Percentiles rank a stretch among this genome's conserved stretches.
Evolutionary conservation across 1,140 invertebrate species (phyloP).

Genomic region (Plutomurus gul): DNA sequence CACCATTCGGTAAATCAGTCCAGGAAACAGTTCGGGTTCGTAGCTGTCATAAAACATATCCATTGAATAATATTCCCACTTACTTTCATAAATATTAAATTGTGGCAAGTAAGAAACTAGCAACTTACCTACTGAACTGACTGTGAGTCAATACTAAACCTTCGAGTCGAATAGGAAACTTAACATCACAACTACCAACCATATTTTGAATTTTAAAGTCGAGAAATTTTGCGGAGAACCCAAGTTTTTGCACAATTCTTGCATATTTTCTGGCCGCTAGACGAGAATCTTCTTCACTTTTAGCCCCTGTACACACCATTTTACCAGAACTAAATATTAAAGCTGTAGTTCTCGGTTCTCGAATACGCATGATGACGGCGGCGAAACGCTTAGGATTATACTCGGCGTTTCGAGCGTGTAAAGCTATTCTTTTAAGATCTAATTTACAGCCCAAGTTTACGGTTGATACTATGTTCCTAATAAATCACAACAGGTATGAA

Average conservation of each 20-base stretch:
- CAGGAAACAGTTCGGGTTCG: constrained; percentile 94
- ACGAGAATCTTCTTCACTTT: constrained; percentile 96
- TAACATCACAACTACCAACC: constrained; percentile 99
- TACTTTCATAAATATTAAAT: not conserved
- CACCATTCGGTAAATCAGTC: constrained; percentile 98
- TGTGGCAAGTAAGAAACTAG: not conserved
- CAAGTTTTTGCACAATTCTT: constrained; percentile 97
- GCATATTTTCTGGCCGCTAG: constrained; percentile 98
- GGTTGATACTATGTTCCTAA: constrained; percentile 94
- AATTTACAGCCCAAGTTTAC: constrained; percentile 96
- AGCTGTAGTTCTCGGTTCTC: constrained; percentile 97
- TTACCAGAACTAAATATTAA: constrained; percentile 99
- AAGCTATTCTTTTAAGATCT: constrained; percentile 95
- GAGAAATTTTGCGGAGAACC: constrained; percentile 97
- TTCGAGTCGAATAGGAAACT: constrained; percentile 97
- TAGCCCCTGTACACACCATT: constrained; percentile 99
- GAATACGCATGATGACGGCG: constrained; percentile 99
- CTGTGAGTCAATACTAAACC: constrained; percentile 94
- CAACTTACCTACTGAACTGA: constrained; percentile 85
- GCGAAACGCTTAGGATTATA: constrained; percentile 99
- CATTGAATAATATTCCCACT: not conserved
- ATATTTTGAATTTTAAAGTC: constrained; percentile 99
- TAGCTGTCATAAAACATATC: constrained; percentile 63
- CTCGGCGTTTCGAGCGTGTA: constrained; percentile 99
- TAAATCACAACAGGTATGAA: not conserved